A percentile compares a stretch with the other conserved stretches of the same genome.
Evolutionary conservation across 2,888 invertebrate species (phyloP).

Genomic region (Ormyrus pomaceus): DNA sequence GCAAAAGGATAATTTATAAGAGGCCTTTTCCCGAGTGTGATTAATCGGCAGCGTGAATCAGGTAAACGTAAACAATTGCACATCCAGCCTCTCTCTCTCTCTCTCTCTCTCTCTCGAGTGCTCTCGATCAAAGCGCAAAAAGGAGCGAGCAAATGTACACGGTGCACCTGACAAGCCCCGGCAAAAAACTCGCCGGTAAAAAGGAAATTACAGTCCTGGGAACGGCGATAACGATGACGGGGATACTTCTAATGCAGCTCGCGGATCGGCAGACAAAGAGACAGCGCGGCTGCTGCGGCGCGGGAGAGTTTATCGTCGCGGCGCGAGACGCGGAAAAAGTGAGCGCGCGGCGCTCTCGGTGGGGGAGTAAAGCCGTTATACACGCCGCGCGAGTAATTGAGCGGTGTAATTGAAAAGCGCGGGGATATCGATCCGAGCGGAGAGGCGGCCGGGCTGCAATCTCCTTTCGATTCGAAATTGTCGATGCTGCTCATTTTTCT

Average conservation of each 20-base stretch:
- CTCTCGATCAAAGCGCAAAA: too few species aligned
- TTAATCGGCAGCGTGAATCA: too few species aligned
- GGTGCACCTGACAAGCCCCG: not conserved
- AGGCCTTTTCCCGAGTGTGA: too few species aligned
- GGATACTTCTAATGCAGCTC: constrained; percentile 6
- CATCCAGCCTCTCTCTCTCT: too few species aligned
- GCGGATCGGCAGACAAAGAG: not conserved
- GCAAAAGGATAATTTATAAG: not conserved
- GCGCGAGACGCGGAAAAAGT: not conserved
- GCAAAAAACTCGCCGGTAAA: not conserved
- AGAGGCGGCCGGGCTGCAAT: not conserved
- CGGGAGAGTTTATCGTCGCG: constrained; percentile 19
- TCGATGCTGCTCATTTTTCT: constrained; percentile 16
- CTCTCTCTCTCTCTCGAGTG: too few species aligned
- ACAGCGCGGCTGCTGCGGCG: constrained; percentile 15
- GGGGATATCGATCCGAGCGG: constrained; percentile 2
- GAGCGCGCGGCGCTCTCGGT: not conserved
- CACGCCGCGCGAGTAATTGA: constrained; percentile 36
- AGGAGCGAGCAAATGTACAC: not conserved
- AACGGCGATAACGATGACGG: not conserved
- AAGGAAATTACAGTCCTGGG: constrained; percentile 1
- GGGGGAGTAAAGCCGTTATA: constrained; percentile 24
- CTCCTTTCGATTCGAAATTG: constrained; percentile 28
- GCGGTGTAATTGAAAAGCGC: constrained; percentile 45
- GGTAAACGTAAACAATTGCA: too few species aligned